Base-by-base conservation (phyloP, 2,888 invertebrate genomes). In the Itoplectis maculator region DNA sequence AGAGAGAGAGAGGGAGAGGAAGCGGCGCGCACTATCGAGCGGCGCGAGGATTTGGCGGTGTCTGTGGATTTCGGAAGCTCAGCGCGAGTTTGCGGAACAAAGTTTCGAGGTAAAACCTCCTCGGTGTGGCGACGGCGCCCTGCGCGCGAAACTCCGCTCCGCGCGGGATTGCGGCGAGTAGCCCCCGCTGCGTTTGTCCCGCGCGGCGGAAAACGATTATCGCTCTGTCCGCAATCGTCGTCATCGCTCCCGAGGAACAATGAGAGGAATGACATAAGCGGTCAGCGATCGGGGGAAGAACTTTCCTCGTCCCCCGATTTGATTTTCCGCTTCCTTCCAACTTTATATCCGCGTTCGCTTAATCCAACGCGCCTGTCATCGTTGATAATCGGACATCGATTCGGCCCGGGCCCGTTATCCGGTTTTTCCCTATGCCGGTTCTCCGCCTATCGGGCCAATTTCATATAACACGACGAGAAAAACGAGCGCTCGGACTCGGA, bases 381-480 rank as follows among this genome's bases (percentile, higher is more conserved):
- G 63, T 47, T 68, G 70, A 69, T 77, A 80, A 80, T 77, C 68
- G 73, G n/a, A 77, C 77, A 77, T 83, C 73, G 82, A 83, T 83
- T 83, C 77, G n/a, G n/a, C n/a, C n/a, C n/a, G n/a, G n/a, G n/a
- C 49, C 68, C 47, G 61, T 68, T 40, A 56, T 70, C 61, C 5
- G 11, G 2, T 45, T 3, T 59, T n/a, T 18, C 20, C 40, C 61
- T 13, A 56, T n/a, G n/a, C 13, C 59, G 45, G 20, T 51, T 61
- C 29, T 51, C 66, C 20, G 15, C 29, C 6, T 61, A 18, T 59
- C 54, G 54, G 7, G 40, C 11, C 40, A 51, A 20, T 40, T 51
- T 0, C 20, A 37, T 15, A 37, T 69, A 63, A 63, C 42, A 37
- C 18, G 63, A 42, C 20, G 18, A 40, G 37, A 61, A 61, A 59